These are phyloP conservation scores for Proales similis DNA, from an alignment of 1,140 invertebrate genomes.

Conservation along the genomic window DNA sequence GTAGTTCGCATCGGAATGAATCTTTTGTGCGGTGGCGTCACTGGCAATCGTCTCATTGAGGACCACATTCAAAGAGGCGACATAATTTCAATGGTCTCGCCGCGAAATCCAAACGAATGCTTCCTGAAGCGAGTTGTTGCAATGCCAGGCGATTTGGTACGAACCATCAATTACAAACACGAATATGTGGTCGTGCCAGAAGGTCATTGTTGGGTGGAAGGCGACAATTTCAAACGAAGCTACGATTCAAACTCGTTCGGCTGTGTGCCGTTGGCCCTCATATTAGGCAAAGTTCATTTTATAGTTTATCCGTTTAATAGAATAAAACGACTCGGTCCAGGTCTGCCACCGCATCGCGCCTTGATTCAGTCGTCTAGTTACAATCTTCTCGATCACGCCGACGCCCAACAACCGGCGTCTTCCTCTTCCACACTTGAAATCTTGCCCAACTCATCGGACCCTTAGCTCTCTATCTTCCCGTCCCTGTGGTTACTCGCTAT, in stretches of 20 bases:
- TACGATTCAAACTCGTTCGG: conserved; percentile 33
- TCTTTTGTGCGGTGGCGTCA: too few relatives aligned
- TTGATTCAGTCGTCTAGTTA: too few relatives aligned
- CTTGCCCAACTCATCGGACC: too few relatives aligned
- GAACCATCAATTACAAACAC: conserved; percentile 33
- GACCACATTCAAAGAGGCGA: conserved; percentile 15
- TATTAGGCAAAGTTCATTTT: conserved; percentile 26
- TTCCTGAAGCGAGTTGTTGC: conserved; percentile 34
- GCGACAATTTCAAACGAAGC: conserved; percentile 27
- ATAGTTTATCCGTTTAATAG: too few relatives aligned
- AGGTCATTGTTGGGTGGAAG: conserved; percentile 36
- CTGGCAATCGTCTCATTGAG: conserved; percentile 4
- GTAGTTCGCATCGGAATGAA: too few relatives aligned
- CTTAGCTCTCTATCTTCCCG: too few relatives aligned
- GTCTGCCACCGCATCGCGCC: too few relatives aligned
- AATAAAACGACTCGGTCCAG: too few relatives aligned
- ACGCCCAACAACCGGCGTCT: too few relatives aligned
- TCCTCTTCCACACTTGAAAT: too few relatives aligned
- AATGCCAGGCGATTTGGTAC: conserved; percentile 29
- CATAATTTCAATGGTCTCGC: conserved; percentile 27
- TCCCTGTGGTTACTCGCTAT: too few relatives aligned
- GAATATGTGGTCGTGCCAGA: conserved; percentile 32
- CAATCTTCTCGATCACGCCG: too few relatives aligned
- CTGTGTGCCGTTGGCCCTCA: conserved; percentile 2
- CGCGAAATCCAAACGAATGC: conserved; percentile 35